Percentiles rank a stretch among this genome's conserved stretches.
These are phyloP conservation scores for Microtus pennsylvanicus DNA, from an alignment of 2,113 vertebrate species.

Conservation along the genomic window DNA sequence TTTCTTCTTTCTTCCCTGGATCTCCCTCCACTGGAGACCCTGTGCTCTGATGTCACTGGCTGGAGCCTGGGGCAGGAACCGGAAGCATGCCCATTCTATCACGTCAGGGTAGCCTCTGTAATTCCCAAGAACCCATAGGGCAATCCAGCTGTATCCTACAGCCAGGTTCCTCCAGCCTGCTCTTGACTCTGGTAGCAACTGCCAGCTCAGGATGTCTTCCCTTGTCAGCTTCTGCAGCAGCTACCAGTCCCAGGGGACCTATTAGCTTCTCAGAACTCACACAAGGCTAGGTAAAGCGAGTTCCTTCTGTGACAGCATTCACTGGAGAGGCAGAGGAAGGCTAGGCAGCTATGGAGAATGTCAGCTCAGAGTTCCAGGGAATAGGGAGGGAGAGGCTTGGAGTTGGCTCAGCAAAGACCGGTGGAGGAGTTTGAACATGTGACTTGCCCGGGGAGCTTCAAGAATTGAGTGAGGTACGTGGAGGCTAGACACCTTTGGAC, in stretches of 20 bases:
- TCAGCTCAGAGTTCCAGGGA: not conserved
- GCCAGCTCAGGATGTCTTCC: not conserved
- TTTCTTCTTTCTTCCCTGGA: not conserved
- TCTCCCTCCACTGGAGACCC: not conserved
- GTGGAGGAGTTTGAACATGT: rapidly evolving
- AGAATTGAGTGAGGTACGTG: not conserved
- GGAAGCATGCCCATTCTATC: not conserved
- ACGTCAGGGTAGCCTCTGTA: not conserved
- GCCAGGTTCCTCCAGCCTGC: not conserved
- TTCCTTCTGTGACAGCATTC: not conserved
- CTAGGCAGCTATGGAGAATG: not conserved
- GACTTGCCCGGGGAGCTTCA: not conserved
- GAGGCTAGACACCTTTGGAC: not conserved
- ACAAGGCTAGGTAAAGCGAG: slow-evolving; percentile 14
- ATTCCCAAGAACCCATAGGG: not conserved
- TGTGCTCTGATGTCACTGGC: not conserved
- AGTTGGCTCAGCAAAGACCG: not conserved
- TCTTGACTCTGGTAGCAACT: not conserved
- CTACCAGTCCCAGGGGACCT: slow-evolving; percentile 7
- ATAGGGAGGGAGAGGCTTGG: rapidly evolving
- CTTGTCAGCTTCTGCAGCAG: not conserved
- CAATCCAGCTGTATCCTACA: not conserved
- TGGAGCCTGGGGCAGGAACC: no score
- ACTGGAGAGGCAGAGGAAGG: not conserved
- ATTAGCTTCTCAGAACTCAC: slow-evolving; percentile 50